Evolutionary conservation across 2,888 invertebrate genomes (phyloP), one percentile per base, ranked within the genome.

Genomic region (Tenodera sinensis): DNA sequence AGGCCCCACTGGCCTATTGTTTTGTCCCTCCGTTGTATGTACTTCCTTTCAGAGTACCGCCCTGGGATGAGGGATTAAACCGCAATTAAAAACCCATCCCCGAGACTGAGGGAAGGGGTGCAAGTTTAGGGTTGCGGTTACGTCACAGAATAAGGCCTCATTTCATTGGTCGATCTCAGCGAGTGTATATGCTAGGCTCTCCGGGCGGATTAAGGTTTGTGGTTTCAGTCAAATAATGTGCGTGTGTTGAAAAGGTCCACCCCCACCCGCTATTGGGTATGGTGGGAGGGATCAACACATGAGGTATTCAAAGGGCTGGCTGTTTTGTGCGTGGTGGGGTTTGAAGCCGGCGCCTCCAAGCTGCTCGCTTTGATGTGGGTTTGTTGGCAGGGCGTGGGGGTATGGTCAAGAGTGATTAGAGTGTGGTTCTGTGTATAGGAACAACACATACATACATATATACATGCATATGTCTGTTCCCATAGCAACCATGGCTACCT

Each of bases 291-390:
- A 54, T 85, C 15, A 42, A 47, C 54, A 71, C 54, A 71, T 71
- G 54, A 71, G 54, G 20, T 81, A 86, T 86, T 86, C 86, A 86
- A 86, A 86, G 86, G 81, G 86, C 85, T 84, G 81, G 86, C 85
- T 84, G 28, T 28, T 84, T 84, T 84, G 28, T 28, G 28, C 30
- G 30, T 84, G 84, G 30, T 86, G 86, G 86, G 86, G 86, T 86
- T 86, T 86, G 86, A 86, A 86, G 86, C 86, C 81, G 20, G 86
- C 81, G 81, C 86, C 54, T 71, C 54, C 54, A 81, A 30, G 20
- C 71, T 81, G 71, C 71, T 86, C 71, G 81, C 81, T 87, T 87
- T 87, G 87, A 87, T 87, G 87, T 87, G 87, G 87, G 27, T 87
- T 87, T 28, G 71, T 28, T 71, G 54, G 28, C 71, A 27, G 86